These are phyloP conservation scores for Nomada fabriciana DNA, from an alignment of 2,888 invertebrate genomes.

Conservation along the genomic window DNA sequence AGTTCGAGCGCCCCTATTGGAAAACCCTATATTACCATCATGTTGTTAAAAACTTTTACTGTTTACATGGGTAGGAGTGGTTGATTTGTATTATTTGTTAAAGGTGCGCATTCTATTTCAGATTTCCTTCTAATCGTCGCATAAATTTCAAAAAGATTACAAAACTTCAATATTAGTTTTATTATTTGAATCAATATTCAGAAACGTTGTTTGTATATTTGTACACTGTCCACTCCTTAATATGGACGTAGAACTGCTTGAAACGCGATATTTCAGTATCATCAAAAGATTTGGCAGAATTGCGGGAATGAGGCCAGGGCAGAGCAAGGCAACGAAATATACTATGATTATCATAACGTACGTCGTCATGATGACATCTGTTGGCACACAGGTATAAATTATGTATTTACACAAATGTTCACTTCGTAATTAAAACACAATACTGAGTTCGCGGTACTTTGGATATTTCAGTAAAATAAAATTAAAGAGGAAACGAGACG, in stretches of 20 bases:
- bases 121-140: too few species aligned
- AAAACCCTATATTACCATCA: too few species aligned
- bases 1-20: too few species aligned
- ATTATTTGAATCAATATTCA: neutral
- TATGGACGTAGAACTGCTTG: neutral
- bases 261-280: neutral
- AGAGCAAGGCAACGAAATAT: neutral
- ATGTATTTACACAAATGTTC: too few species aligned
- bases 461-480: neutral
- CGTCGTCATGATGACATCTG: neutral
- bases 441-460: neutral
- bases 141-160: neutral
- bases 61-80: too few species aligned
- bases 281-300: neutral
- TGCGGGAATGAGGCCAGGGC: slow-evolving; percentile 16
- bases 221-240: neutral
- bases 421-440: neutral
- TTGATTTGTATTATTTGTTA: too few species aligned
- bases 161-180: too few species aligned
- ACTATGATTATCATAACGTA: neutral
- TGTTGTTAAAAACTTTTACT: too few species aligned
- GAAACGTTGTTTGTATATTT: too few species aligned
- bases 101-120: too few species aligned
- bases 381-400: neutral
- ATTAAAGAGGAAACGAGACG: neutral